Percentiles rank a stretch among this genome's conserved stretches.
These are phyloP conservation scores for Hylyphantes graminicola DNA, from an alignment of 1,140 invertebrate genomes.

Conservation along the genomic window DNA sequence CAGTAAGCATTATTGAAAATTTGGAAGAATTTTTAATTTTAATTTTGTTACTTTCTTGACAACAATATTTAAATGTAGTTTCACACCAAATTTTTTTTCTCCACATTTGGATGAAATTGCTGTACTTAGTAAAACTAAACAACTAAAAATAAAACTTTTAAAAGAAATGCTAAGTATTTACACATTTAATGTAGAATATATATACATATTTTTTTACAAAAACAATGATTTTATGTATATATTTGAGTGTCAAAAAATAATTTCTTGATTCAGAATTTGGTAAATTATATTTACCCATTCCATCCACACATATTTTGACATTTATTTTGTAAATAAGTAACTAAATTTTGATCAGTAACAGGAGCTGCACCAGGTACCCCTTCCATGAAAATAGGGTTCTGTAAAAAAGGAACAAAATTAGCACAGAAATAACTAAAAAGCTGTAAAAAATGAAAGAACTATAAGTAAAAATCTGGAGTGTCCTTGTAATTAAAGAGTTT, in stretches of 20 bases:
- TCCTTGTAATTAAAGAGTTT: no score
- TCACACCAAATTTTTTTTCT: no score
- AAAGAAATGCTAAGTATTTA: no score
- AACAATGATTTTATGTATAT: background rate
- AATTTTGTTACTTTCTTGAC: no score
- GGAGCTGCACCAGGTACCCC: slow-evolving; percentile 80
- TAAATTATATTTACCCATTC: slow-evolving; percentile 69
- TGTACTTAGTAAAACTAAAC: no score
- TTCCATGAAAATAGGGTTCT: slow-evolving; percentile 78
- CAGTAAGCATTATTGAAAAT: no score
- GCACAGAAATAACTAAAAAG: background rate
- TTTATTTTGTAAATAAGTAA: slow-evolving; percentile 78
- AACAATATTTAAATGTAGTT: no score
- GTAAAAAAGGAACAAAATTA: background rate
- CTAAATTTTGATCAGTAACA: slow-evolving; percentile 74
- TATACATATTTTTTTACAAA: background rate
- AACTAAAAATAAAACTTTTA: no score
- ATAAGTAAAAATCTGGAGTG: no score
- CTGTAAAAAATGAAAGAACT: no score
- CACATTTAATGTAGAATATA: background rate
- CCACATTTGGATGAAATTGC: no score
- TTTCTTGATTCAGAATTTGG: background rate
- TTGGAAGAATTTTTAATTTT: no score
- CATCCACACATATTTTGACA: slow-evolving; percentile 86
- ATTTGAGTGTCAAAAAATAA: background rate